Evolutionary conservation across 1,140 invertebrate genomes (phyloP).

Genomic region (Ceratosolen fusciceps): DNA sequence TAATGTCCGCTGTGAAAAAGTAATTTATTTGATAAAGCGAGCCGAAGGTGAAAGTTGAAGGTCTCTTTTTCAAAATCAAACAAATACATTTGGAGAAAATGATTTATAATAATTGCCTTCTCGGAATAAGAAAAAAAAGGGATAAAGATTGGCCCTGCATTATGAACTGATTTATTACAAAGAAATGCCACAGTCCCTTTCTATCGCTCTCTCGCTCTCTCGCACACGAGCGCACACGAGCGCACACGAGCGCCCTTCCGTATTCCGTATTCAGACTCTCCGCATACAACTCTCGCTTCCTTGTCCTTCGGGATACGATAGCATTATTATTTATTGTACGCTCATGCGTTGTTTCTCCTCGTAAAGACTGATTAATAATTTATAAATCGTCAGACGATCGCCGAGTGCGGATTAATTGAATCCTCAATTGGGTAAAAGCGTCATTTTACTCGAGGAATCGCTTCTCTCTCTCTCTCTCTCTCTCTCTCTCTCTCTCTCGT

Average conservation of each 20-base stretch:
- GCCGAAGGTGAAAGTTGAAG: neutral
- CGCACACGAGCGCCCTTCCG: too few relatives aligned
- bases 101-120: neutral
- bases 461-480: too few relatives aligned
- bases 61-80: neutral
- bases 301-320: neutral
- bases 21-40: neutral
- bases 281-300: too few relatives aligned
- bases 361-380: neutral
- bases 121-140: neutral
- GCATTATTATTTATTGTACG: neutral
- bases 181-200: neutral
- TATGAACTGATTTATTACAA: neutral
- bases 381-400: too few relatives aligned
- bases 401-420: too few relatives aligned
- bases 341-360: neutral
- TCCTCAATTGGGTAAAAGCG: too few relatives aligned
- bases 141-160: neutral
- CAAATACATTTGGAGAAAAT: neutral
- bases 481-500: too few relatives aligned
- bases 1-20: neutral
- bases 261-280: too few relatives aligned
- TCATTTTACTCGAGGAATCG: too few relatives aligned
- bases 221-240: too few relatives aligned
- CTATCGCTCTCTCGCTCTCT: neutral